Conservation (phyloP, 2,113 vertebrate species). For the Nycticebus coucang region DNA sequence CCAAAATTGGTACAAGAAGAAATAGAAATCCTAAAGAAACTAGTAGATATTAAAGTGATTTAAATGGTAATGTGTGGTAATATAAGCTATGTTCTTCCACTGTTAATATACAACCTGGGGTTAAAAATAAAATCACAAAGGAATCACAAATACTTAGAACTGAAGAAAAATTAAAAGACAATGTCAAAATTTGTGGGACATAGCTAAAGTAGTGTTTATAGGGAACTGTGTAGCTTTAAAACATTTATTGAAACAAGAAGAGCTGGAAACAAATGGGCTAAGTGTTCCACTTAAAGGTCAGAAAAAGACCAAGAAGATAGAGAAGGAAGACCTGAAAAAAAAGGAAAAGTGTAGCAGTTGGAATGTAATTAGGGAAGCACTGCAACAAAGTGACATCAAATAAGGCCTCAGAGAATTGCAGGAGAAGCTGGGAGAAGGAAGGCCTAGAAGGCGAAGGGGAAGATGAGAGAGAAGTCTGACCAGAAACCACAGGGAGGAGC, state of each 20-base stretch:
- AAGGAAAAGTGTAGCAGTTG: not conserved
- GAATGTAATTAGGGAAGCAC: not conserved
- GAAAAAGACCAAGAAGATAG: not conserved
- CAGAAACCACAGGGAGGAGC: not conserved
- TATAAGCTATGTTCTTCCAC: not conserved
- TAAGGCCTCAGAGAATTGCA: not conserved
- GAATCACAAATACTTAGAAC: conserved; percentile 1
- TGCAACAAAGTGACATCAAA: no score
- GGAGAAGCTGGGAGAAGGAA: not conserved
- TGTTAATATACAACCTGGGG: not conserved
- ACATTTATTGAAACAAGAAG: not conserved
- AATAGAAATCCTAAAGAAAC: not conserved
- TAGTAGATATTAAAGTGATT: not conserved
- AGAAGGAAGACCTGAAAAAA: not conserved
- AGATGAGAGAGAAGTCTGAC: not conserved
- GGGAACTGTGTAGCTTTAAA: not conserved
- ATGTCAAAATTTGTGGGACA: not conserved
- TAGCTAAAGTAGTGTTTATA: not conserved
- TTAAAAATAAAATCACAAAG: not conserved
- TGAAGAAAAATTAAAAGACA: not conserved
- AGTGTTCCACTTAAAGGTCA: not conserved
- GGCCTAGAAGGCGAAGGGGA: not conserved
- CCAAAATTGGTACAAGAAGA: not conserved
- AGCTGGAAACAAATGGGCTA: not conserved
- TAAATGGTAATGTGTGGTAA: not conserved